These are phyloP conservation scores for Crocodylus rhombifer DNA, from an alignment of 2,797 vertebrate species.

Conservation along the genomic window DNA sequence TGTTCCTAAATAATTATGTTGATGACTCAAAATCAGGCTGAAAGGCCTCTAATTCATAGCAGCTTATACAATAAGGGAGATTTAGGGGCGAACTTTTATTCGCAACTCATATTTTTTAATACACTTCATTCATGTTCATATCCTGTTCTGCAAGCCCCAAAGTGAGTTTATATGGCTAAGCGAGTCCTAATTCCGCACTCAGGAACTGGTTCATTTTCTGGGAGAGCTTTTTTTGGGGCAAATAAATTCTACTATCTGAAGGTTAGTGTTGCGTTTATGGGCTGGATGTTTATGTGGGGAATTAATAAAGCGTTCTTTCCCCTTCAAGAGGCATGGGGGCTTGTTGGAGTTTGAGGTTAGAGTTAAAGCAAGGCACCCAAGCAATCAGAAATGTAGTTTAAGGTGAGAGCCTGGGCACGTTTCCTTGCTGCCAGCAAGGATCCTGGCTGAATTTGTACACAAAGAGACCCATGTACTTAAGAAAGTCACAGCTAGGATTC, in stretches of 20 bases:
- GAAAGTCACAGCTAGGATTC: neutral
- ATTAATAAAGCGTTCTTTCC: conserved; percentile 18
- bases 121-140: conserved; percentile 72
- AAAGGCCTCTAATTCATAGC: conserved; percentile 73
- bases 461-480: neutral
- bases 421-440: conserved; percentile 17
- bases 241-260: conserved; percentile 50
- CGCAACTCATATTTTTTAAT: conserved; percentile 59
- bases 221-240: conserved; percentile 48
- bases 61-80: conserved; percentile 72
- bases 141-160: conserved; percentile 70
- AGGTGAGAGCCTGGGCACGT: neutral
- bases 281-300: conserved; percentile 48
- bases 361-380: neutral
- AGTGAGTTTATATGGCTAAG: conserved; percentile 61
- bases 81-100: conserved; percentile 68
- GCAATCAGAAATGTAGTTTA: neutral
- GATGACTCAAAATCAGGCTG: conserved; percentile 74
- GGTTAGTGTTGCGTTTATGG: conserved; percentile 45
- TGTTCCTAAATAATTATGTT: conserved; percentile 73
- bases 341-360: conserved; percentile 7
- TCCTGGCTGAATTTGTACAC: neutral
- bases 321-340: neutral
- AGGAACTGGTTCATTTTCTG: conserved; percentile 51
- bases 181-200: conserved; percentile 42